phyloP scores from a whole-genome alignment of 1,140 invertebrate species.

The Drosophila albomicans region DNA sequence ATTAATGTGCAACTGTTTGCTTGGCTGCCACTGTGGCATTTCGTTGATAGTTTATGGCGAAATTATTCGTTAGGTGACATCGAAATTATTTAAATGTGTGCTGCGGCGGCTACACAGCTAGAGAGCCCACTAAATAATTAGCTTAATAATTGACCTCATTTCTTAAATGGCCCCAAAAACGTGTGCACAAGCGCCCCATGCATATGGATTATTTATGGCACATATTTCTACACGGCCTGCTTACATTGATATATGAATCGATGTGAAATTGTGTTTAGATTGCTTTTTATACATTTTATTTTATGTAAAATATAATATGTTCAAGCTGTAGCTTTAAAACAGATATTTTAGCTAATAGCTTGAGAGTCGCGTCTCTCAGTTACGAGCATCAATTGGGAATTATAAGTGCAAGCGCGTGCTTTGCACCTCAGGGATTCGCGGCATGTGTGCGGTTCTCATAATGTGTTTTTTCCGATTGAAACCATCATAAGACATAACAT shows the following conservation, averaged over 20 bases:
- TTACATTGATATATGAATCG: constrained; percentile 8
- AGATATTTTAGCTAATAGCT: constrained; percentile 16
- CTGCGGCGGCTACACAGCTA: neutral
- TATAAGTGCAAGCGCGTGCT: constrained; percentile 28
- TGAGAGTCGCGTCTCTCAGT: neutral
- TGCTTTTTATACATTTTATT: constrained; percentile 8
- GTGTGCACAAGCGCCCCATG: constrained; percentile 24
- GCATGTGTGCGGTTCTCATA: neutral
- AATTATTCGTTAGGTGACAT: constrained; percentile 31
- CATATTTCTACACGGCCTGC: constrained; percentile 8
- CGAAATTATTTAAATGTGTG: constrained; percentile 50
- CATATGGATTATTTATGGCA: constrained; percentile 35
- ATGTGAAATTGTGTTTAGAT: constrained; percentile 14
- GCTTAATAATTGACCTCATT: constrained; percentile 67
- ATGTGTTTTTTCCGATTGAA: neutral
- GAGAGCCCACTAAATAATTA: constrained; percentile 53
- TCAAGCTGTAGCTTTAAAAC: neutral
- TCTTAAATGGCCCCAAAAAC: constrained; percentile 39
- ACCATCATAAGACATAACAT: neutral
- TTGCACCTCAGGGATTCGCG: constrained; percentile 5
- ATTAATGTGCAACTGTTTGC: constrained; percentile 18
- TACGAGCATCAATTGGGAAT: constrained; percentile 20
- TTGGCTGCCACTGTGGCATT: constrained; percentile 35
- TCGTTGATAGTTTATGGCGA: constrained; percentile 40
- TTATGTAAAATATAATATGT: neutral